Percentiles rank a stretch among this genome's conserved stretches.
Evolutionary conservation across 2,888 invertebrate species (phyloP).

Genomic region (Plagodis pulveraria): DNA sequence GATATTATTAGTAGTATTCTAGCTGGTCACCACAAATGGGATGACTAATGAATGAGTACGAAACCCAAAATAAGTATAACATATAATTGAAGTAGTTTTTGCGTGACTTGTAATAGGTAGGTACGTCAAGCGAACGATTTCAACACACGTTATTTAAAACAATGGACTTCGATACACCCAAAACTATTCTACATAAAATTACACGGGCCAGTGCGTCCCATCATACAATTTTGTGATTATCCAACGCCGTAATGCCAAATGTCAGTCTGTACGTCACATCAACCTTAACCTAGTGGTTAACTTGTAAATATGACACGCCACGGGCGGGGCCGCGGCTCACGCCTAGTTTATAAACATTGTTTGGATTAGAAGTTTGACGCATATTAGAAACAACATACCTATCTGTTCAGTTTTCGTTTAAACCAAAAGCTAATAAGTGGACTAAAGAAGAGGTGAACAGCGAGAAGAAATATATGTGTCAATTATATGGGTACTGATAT

Average conservation of each 20-base stretch:
- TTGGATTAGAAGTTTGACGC: slow-evolving; percentile 15
- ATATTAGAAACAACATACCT: slow-evolving; percentile 2
- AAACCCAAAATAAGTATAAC: too few relatives aligned
- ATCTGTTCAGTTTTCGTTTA: neutral
- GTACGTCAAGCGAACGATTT: neutral
- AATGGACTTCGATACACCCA: neutral
- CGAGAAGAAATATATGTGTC: too few relatives aligned
- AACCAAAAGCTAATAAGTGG: too few relatives aligned
- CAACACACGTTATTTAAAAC: neutral
- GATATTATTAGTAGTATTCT: too few relatives aligned
- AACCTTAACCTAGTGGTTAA: slow-evolving; percentile 48
- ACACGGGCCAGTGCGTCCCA: slow-evolving; percentile 49
- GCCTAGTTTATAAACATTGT: slow-evolving; percentile 21
- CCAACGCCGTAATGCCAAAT: slow-evolving; percentile 53
- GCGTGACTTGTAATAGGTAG: too few relatives aligned
- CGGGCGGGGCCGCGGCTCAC: slow-evolving; percentile 20
- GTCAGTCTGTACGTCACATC: slow-evolving; percentile 62
- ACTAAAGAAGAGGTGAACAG: too few relatives aligned
- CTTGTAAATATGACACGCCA: slow-evolving; percentile 32
- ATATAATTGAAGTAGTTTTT: too few relatives aligned
- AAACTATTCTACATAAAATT: slow-evolving; percentile 22
- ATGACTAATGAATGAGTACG: too few relatives aligned
- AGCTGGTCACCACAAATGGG: too few relatives aligned
- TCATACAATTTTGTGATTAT: slow-evolving; percentile 62
- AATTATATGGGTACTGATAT: too few relatives aligned